phyloP scores from a whole-genome alignment of 2,888 invertebrate species.

The Tigriopus californicus region DNA sequence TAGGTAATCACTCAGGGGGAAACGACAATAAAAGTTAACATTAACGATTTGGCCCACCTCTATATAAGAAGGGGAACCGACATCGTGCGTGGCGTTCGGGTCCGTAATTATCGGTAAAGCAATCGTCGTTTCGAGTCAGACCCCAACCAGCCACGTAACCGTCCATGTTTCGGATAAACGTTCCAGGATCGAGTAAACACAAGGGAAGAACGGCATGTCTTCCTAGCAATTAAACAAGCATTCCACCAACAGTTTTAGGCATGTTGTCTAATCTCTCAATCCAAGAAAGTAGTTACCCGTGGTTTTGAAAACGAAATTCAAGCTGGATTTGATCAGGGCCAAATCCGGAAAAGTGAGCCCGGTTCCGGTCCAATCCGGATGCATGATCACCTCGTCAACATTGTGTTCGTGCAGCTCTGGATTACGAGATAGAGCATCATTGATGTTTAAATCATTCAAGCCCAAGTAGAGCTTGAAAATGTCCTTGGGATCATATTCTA shows the following conservation, averaged over 20 bases:
- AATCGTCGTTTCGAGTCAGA: neutral
- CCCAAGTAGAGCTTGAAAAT: neutral
- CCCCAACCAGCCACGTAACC: neutral
- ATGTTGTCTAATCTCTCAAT: too few species aligned
- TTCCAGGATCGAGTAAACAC: too few species aligned
- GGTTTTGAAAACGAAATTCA: too few species aligned
- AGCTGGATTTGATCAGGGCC: neutral
- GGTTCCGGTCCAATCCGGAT: slow-evolving; percentile 4
- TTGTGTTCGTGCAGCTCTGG: neutral
- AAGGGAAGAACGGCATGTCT: too few species aligned
- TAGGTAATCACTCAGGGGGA: too few species aligned
- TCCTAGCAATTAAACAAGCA: too few species aligned
- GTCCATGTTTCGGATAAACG: too few species aligned
- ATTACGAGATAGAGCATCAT: neutral
- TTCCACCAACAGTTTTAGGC: too few species aligned
- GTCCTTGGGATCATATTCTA: neutral
- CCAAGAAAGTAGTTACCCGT: too few species aligned
- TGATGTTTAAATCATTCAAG: neutral
- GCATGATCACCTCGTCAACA: neutral
- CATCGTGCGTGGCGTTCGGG: neutral
- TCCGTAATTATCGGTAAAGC: neutral
- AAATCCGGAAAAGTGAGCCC: slow-evolving; percentile 1
- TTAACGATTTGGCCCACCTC: neutral
- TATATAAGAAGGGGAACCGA: neutral
- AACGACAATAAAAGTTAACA: too few species aligned